phyloP scores from a whole-genome alignment of 1,140 invertebrate genomes.

The Leptinotarsa undecemlineata region DNA sequence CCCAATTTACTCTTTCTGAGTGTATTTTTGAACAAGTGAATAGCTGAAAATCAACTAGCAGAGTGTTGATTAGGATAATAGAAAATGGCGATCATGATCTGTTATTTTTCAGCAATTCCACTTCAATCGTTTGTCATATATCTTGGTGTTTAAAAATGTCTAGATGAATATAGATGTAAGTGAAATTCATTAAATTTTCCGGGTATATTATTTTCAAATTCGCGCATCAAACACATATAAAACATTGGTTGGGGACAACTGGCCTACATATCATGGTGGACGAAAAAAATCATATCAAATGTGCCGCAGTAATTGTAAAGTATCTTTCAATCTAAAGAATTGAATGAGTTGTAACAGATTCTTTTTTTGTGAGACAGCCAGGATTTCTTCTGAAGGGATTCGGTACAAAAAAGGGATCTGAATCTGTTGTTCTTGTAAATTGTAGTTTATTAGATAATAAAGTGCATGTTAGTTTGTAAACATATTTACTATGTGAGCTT shows the following conservation, averaged over 20 bases:
- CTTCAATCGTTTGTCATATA: constrained; percentile 37
- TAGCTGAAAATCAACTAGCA: background rate
- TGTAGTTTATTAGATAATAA: constrained; percentile 29
- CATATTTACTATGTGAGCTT: constrained; percentile 44
- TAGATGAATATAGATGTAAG: constrained; percentile 30
- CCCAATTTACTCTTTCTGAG: constrained; percentile 38
- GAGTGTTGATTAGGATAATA: background rate
- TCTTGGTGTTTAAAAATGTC: constrained; percentile 43
- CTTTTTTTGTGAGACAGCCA: constrained; percentile 42
- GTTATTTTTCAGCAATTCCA: constrained; percentile 17
- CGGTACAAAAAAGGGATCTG: constrained; percentile 26
- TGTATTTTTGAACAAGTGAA: background rate
- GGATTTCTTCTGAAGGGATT: constrained; percentile 25
- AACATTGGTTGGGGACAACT: constrained; percentile 34
- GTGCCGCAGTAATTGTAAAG: constrained; percentile 48
- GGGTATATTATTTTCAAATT: constrained; percentile 27
- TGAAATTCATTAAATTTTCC: constrained; percentile 20
- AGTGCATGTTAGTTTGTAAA: constrained; percentile 39
- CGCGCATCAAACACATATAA: constrained; percentile 37
- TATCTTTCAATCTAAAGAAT: constrained; percentile 5
- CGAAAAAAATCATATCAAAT: constrained; percentile 41
- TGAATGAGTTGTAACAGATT: constrained; percentile 7
- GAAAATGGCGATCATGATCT: background rate
- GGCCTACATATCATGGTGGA: constrained; percentile 48
- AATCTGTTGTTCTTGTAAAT: constrained; percentile 25